A percentile compares a stretch with the other conserved stretches of the same genome.
Evolutionary conservation across 2,797 vertebrate genomes (phyloP).

Genomic region (Perodicticus potto): DNA sequence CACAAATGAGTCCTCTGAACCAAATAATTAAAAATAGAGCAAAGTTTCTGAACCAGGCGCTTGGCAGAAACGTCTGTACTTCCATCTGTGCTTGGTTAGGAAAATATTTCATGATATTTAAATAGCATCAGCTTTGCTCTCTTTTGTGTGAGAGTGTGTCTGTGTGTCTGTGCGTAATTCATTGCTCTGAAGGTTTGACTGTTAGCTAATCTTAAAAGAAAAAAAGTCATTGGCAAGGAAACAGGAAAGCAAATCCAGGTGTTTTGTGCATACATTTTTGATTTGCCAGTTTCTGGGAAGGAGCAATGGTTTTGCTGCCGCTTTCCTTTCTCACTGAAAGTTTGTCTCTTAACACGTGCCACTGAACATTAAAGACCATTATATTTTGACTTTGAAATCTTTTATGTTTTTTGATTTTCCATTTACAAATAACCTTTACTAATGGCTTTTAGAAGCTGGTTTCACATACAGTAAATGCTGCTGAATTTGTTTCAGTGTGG

Average conservation of each 20-base stretch:
- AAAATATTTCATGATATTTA: conserved; percentile 89
- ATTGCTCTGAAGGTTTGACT: conserved; percentile 84
- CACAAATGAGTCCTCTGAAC: conserved; percentile 88
- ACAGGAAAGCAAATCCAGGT: conserved; percentile 83
- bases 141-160: conserved; percentile 76
- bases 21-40: conserved; percentile 90
- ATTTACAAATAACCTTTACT: background rate
- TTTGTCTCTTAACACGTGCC: background rate
- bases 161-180: conserved; percentile 77
- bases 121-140: conserved; percentile 89
- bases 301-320: background rate
- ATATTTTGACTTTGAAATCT: conserved; percentile 34
- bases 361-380: conserved; percentile 32
- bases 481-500: background rate
- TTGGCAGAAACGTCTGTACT: conserved; percentile 88
- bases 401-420: conserved; percentile 49
- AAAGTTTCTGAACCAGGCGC: conserved; percentile 89
- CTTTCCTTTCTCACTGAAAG: conserved; percentile 16
- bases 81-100: conserved; percentile 89
- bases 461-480: background rate
- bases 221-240: conserved; percentile 80
- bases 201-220: conserved; percentile 71
- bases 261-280: conserved; percentile 72
- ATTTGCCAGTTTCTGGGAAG: conserved; percentile 33
- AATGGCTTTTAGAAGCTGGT: conserved; percentile 35